phyloP scores from a whole-genome alignment of 2,113 vertebrate species.

The Ciconia maguari region DNA sequence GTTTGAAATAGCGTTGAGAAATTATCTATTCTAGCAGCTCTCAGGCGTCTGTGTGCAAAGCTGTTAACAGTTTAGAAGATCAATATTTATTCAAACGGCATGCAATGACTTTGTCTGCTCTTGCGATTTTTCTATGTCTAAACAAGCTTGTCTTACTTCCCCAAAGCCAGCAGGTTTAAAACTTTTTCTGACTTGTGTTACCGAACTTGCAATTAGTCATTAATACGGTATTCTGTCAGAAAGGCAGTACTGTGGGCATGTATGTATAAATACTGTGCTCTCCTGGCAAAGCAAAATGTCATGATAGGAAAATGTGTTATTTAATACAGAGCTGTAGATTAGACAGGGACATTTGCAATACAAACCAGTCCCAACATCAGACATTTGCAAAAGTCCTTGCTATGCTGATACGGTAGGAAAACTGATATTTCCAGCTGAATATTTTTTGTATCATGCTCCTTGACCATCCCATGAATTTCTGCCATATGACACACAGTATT shows the following conservation, averaged over 20 bases:
- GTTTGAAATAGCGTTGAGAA: not conserved
- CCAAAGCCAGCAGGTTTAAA: not conserved
- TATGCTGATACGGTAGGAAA: not conserved
- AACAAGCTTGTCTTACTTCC: not conserved
- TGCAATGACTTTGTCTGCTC: not conserved
- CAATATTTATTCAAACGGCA: not conserved
- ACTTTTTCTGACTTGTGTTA: not conserved
- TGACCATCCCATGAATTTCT: not conserved
- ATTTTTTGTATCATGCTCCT: not conserved
- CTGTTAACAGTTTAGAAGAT: not conserved
- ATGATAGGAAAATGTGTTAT: not conserved
- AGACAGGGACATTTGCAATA: not conserved
- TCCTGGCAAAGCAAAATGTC: not conserved
- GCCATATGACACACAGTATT: not conserved
- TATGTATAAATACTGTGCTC: not conserved
- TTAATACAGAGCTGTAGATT: constrained; percentile 1
- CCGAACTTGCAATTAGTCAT: not conserved
- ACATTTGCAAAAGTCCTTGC: not conserved
- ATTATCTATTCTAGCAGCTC: not conserved
- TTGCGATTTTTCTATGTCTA: not conserved
- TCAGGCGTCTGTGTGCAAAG: not conserved
- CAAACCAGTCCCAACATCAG: not conserved
- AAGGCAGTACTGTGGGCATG: not conserved
- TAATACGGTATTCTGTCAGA: not conserved
- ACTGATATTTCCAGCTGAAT: not conserved